Conservation (phyloP, 2,888 invertebrate genomes). For the Protodeltote pygarga region DNA sequence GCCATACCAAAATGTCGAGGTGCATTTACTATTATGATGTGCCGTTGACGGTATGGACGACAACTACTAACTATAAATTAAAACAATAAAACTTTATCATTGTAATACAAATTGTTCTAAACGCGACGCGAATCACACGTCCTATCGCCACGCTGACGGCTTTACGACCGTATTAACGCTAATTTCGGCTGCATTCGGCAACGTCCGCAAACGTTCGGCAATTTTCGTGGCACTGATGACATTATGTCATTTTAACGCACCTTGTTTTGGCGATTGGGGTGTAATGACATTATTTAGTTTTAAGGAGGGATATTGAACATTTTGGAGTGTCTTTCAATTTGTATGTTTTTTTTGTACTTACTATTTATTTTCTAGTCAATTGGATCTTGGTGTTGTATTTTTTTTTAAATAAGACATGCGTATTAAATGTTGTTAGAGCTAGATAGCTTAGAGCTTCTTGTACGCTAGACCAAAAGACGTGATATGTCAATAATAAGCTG, state of each 20-base stretch:
- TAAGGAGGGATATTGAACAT: not conserved
- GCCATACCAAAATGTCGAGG: too few species aligned
- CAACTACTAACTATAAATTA: slow-evolving; percentile 45
- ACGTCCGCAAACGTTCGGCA: slow-evolving; percentile 39
- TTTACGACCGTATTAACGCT: slow-evolving; percentile 61
- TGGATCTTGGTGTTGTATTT: too few species aligned
- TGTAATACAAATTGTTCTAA: slow-evolving; percentile 53
- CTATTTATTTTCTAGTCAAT: too few species aligned
- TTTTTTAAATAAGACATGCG: too few species aligned
- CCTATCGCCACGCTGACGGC: slow-evolving; percentile 59
- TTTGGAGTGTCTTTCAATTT: not conserved
- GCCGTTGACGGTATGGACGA: too few species aligned
- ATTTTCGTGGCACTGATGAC: slow-evolving; percentile 32
- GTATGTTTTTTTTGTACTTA: not conserved
- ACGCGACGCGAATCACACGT: slow-evolving; percentile 55
- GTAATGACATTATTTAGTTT: slow-evolving; percentile 35
- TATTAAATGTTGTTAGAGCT: too few species aligned
- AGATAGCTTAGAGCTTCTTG: too few species aligned
- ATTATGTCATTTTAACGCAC: slow-evolving; percentile 60
- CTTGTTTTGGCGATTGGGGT: slow-evolving; percentile 52
- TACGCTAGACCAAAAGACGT: too few species aligned
- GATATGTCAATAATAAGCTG: too few species aligned
- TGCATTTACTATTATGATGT: too few species aligned
- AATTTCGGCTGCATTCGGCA: slow-evolving; percentile 54
- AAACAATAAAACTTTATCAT: slow-evolving; percentile 43